A percentile compares a stretch with the other conserved stretches of the same genome.
These are phyloP conservation scores for Argyrosomus regius DNA, from an alignment of 2,797 vertebrate species.

Conservation along the genomic window DNA sequence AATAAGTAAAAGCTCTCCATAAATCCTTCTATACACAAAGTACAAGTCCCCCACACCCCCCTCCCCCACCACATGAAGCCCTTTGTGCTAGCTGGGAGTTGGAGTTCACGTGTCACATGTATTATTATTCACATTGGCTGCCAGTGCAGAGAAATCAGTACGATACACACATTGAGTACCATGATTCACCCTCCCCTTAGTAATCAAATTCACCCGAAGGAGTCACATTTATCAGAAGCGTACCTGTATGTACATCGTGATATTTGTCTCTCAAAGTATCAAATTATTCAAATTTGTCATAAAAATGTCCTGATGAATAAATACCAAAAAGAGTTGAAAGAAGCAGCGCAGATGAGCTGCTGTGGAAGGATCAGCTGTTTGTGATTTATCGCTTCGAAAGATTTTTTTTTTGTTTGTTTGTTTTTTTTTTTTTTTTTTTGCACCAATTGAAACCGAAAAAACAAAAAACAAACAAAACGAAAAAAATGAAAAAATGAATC, in stretches of 20 bases:
- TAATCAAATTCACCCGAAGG: conserved; percentile 83
- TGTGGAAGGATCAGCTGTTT: conserved; percentile 88
- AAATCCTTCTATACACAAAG: conserved; percentile 99
- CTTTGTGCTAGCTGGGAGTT: conserved; percentile 95
- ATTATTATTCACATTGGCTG: conserved; percentile 92
- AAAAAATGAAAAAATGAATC: conserved; percentile 33
- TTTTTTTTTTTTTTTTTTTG: conserved; percentile 72
- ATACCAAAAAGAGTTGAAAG: conserved; percentile 89
- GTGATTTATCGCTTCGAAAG: conserved; percentile 59
- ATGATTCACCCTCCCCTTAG: conserved; percentile 64
- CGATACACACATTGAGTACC: conserved; percentile 86
- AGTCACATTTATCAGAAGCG: conserved; percentile 72
- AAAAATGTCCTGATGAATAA: conserved; percentile 92
- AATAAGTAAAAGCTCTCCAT: conserved; percentile 99
- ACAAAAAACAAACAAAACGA: conserved; percentile 21
- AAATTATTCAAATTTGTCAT: conserved; percentile 73
- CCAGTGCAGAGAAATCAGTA: conserved; percentile 92
- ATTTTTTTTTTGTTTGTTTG: conserved; percentile 60
- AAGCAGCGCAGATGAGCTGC: conserved; percentile 89
- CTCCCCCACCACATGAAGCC: conserved; percentile 85
- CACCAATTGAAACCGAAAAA: conserved; percentile 79
- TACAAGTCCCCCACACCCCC: conserved; percentile 88
- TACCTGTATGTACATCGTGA: conserved; percentile 92
- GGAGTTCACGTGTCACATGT: conserved; percentile 83
- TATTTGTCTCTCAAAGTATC: conserved; percentile 77